These are phyloP conservation scores for Geophilus truncorum DNA, from an alignment of 2,888 invertebrate genomes.

Conservation along the genomic window DNA sequence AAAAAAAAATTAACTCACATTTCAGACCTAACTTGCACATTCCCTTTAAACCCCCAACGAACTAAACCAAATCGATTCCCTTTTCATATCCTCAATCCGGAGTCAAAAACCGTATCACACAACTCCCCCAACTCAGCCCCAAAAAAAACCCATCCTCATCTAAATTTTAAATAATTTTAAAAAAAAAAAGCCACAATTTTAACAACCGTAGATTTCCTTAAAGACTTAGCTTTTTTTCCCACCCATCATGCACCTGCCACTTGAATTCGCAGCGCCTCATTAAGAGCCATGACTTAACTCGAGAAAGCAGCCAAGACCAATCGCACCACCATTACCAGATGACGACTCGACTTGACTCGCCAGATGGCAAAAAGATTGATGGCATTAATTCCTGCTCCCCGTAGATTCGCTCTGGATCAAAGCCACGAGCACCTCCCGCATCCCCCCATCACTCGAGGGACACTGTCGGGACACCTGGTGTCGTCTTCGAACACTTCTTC, in stretches of 20 bases:
- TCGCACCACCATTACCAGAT: background rate
- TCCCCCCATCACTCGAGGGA: background rate
- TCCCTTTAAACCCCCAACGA: too few species aligned
- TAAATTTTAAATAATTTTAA: background rate
- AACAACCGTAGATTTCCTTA: conserved; percentile 8
- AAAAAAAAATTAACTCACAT: too few species aligned
- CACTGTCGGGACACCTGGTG: background rate
- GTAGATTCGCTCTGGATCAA: background rate
- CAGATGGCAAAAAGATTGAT: conserved; percentile 16
- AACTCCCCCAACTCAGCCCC: too few species aligned
- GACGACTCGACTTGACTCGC: conserved; percentile 6
- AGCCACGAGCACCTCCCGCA: background rate
- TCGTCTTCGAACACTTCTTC: background rate
- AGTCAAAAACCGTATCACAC: too few species aligned
- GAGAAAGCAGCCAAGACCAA: conserved; percentile 12
- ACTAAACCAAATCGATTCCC: too few species aligned
- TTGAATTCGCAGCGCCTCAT: conserved; percentile 16
- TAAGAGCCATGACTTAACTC: conserved; percentile 4
- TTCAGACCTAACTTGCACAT: too few species aligned
- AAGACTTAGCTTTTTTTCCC: background rate
- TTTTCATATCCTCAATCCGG: too few species aligned
- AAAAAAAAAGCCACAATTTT: background rate
- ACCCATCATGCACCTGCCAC: conserved; percentile 16
- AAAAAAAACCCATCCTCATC: too few species aligned
- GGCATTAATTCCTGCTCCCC: background rate